A percentile compares a stretch with the other conserved stretches of the same genome.
Conservation (phyloP, 2,113 vertebrate species). For the Charadrius vociferus region DNA sequence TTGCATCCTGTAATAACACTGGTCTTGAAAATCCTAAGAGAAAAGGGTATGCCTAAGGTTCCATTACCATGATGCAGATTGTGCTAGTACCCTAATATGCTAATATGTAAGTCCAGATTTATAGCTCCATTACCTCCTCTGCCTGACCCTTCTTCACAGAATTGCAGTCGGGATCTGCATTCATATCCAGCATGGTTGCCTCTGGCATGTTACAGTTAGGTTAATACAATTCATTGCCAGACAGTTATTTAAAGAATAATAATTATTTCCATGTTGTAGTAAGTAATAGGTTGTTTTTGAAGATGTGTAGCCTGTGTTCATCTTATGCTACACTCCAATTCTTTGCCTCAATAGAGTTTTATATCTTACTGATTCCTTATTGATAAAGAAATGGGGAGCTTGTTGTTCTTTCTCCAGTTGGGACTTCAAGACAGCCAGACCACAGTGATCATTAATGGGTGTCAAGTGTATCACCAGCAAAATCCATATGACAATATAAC, state of each 20-base stretch:
- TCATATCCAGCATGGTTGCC: not conserved
- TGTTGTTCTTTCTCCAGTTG: not conserved
- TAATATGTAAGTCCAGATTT: not conserved
- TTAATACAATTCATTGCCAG: not conserved
- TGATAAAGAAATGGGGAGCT: not conserved
- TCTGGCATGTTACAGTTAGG: fast-evolving
- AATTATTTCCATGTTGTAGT: not conserved
- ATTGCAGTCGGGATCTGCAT: fast-evolving
- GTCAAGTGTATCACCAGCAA: not conserved
- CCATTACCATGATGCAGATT: not conserved
- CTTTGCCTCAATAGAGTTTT: not conserved
- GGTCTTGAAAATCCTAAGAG: not conserved
- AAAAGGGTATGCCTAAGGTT: not conserved
- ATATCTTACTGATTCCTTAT: not conserved
- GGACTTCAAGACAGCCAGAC: not conserved
- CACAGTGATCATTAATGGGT: fast-evolving
- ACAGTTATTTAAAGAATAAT: not conserved
- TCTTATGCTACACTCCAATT: not conserved
- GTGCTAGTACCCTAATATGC: not conserved
- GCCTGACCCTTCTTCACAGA: not conserved
- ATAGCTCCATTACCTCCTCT: not conserved
- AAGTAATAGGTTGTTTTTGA: not conserved
- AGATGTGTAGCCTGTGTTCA: not conserved
- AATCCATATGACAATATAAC: not conserved
- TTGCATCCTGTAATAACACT: not conserved